Conservation (phyloP, 2,113 vertebrate genomes). For the Nothoprocta perdicaria region DNA sequence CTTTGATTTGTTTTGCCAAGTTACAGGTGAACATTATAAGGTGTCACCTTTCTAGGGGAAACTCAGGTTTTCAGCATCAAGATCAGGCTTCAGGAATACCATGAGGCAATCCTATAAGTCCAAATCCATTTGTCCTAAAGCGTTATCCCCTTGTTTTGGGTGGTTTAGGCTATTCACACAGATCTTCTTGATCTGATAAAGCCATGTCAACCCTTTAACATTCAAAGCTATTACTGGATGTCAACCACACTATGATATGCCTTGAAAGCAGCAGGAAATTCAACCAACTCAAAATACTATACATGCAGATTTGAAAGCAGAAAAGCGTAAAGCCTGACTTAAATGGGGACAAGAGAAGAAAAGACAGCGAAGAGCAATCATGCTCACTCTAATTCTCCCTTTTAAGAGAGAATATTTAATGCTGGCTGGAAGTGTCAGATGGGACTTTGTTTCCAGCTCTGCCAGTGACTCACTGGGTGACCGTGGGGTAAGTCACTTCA, state of each 20-base stretch:
- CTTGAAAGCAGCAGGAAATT: background rate
- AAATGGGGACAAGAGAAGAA: background rate
- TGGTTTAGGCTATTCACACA: background rate
- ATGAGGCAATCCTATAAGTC: constrained; percentile 1
- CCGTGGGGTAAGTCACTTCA: background rate
- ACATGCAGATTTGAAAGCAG: background rate
- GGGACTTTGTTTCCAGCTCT: background rate
- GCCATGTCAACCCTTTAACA: background rate
- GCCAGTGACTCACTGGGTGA: background rate
- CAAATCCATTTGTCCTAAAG: constrained; percentile 9
- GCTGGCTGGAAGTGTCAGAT: background rate
- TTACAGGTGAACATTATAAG: constrained; percentile 41
- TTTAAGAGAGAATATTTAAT: accelerated
- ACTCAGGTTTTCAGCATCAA: background rate
- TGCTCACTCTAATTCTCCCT: background rate
- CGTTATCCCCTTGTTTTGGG: background rate
- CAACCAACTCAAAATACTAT: background rate
- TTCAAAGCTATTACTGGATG: background rate
- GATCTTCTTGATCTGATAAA: constrained; percentile 20
- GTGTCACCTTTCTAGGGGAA: constrained; percentile 28
- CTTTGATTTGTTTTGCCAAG: constrained; percentile 17
- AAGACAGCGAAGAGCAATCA: background rate
- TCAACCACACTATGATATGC: background rate
- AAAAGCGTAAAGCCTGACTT: background rate
- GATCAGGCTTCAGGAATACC: background rate